Evolutionary conservation across 1,140 invertebrate genomes (phyloP).

Genomic region (Drosophila miranda): DNA sequence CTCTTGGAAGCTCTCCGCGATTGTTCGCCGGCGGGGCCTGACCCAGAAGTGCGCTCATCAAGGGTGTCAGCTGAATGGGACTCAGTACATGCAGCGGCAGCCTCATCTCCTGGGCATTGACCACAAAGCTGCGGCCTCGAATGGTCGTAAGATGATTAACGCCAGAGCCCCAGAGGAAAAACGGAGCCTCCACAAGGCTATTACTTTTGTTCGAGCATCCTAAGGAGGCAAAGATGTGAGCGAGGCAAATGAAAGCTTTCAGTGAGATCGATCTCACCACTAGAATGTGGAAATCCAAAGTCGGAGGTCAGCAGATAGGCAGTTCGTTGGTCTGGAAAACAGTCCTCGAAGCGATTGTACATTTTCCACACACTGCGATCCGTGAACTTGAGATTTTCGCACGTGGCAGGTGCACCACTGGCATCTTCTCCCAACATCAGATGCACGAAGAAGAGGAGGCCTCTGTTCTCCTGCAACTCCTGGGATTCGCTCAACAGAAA

Average conservation of each 20-base stretch:
- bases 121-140: conserved; percentile 31
- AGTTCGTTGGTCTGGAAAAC: conserved; percentile 90
- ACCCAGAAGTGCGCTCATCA: conserved; percentile 93
- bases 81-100: conserved; percentile 85
- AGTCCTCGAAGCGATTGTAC: conserved; percentile 87
- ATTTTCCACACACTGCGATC: conserved; percentile 90
- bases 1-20: conserved; percentile 89
- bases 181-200: conserved; percentile 95
- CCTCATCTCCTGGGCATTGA: conserved; percentile 6
- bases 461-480: conserved; percentile 83
- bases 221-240: background rate
- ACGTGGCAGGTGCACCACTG: conserved; percentile 84
- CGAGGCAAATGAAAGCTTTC: background rate
- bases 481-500: conserved; percentile 85
- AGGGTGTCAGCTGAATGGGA: conserved; percentile 94
- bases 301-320: conserved; percentile 96
- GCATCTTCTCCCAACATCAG: conserved; percentile 88
- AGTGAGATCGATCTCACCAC: background rate
- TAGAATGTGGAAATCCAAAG: conserved; percentile 97
- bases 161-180: conserved; percentile 96
- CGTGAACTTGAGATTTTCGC: conserved; percentile 89
- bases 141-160: conserved; percentile 81
- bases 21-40: conserved; percentile 93
- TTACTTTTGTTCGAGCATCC: conserved; percentile 91
- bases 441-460: conserved; percentile 95